Conservation (phyloP, 2,797 vertebrate species). For the Platalea minor region DNA sequence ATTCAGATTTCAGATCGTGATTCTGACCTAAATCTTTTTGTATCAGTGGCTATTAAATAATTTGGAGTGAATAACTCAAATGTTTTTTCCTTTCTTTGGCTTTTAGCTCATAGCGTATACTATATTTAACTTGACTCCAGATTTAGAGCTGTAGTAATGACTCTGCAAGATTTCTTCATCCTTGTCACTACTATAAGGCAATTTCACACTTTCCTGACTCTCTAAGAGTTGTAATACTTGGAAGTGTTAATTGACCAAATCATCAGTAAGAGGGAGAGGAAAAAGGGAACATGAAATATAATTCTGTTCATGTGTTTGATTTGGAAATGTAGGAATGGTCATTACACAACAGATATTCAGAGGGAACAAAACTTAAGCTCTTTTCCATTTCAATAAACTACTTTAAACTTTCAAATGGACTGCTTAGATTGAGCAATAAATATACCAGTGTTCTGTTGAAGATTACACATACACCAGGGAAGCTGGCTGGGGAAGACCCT, state of each 20-base stretch:
- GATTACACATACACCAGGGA: neutral
- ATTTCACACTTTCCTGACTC: conserved; percentile 70
- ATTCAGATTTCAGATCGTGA: neutral
- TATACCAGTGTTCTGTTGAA: neutral
- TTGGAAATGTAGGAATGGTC: conserved; percentile 17
- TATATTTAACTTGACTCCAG: conserved; percentile 51
- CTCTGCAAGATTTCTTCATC: conserved; percentile 55
- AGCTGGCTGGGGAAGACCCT: neutral
- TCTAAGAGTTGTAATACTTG: conserved; percentile 60
- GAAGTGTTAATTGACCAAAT: conserved; percentile 72
- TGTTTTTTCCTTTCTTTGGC: neutral
- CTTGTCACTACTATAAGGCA: conserved; percentile 57
- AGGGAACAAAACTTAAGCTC: conserved; percentile 1
- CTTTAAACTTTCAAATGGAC: neutral
- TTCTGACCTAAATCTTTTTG: neutral
- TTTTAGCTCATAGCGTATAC: neutral
- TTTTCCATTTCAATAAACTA: neutral
- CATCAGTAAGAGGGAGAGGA: conserved; percentile 35
- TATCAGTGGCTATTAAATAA: neutral
- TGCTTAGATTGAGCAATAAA: neutral
- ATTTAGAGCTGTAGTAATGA: conserved; percentile 2
- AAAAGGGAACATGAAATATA: conserved; percentile 32
- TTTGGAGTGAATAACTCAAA: neutral
- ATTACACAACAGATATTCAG: conserved; percentile 25
- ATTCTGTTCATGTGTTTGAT: conserved; percentile 24